phyloP scores from a whole-genome alignment of 2,888 invertebrate genomes.

The Amorpha juglandis region DNA sequence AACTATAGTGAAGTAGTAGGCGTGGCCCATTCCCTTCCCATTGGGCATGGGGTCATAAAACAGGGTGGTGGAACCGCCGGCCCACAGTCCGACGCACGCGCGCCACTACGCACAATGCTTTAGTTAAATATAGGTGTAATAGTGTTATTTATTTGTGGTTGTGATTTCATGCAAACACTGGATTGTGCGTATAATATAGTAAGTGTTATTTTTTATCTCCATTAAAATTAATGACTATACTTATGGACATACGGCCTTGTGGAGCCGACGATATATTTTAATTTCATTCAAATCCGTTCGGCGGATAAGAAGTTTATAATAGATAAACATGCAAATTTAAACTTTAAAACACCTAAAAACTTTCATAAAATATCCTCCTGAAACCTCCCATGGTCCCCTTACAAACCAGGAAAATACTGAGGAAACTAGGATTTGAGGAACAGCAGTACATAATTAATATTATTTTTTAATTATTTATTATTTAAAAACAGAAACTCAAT shows the following conservation, averaged over 20 bases:
- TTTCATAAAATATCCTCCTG: too few species aligned
- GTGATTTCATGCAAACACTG: conserved; percentile 9
- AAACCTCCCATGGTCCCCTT: too few species aligned
- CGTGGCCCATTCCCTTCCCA: conserved; percentile 52
- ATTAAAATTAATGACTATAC: not conserved
- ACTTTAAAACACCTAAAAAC: too few species aligned
- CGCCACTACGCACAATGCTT: conserved; percentile 33
- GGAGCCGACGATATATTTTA: too few species aligned
- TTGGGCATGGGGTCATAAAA: conserved; percentile 43
- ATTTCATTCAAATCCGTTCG: too few species aligned
- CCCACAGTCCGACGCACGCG: conserved; percentile 60
- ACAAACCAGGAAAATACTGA: too few species aligned
- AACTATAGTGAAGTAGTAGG: conserved; percentile 47
- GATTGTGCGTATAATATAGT: conserved; percentile 2
- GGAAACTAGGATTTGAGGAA: too few species aligned
- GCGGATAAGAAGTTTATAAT: too few species aligned
- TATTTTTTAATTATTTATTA: too few species aligned
- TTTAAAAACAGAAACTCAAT: too few species aligned
- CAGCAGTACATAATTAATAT: too few species aligned
- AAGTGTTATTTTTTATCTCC: not conserved
- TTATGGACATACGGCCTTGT: not conserved
- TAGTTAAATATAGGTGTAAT: conserved; percentile 23
- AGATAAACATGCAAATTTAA: too few species aligned
- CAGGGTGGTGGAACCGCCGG: conserved; percentile 42
- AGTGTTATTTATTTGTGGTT: conserved; percentile 12